A percentile compares a stretch with the other conserved stretches of the same genome.
These are phyloP conservation scores for Orcinus orca DNA, from an alignment of 2,113 vertebrate species.

Conservation along the genomic window DNA sequence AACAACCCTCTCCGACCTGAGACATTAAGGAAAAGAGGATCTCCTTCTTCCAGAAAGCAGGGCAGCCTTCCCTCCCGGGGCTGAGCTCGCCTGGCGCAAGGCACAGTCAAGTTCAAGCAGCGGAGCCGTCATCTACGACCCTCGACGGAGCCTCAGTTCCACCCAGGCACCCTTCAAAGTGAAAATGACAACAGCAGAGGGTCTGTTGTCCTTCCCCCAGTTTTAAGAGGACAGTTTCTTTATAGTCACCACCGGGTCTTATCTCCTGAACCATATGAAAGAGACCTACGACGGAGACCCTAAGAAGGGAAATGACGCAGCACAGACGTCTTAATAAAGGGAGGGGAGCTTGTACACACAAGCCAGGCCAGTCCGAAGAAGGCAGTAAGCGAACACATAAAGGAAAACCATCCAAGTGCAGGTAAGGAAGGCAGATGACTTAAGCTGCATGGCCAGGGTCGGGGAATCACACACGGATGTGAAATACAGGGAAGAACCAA, in stretches of 20 bases:
- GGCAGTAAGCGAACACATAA: not conserved
- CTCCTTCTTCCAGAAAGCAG: not conserved
- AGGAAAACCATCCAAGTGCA: not conserved
- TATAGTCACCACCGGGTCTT: not conserved
- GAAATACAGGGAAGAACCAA: not conserved
- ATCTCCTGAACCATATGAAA: not conserved
- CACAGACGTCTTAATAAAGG: not conserved
- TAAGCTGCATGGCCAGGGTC: not conserved
- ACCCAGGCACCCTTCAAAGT: not conserved
- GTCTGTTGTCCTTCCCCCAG: accelerated
- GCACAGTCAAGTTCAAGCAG: not conserved
- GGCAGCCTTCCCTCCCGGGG: not conserved
- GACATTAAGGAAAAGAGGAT: not conserved
- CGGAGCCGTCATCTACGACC: not conserved
- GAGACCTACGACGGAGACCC: not conserved
- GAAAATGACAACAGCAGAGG: not conserved
- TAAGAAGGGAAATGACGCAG: not conserved
- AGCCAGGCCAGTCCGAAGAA: not conserved
- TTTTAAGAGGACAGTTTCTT: not conserved
- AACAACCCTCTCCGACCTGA: not conserved
- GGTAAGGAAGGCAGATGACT: not conserved
- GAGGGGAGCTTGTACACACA: not conserved
- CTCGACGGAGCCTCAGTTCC: not conserved
- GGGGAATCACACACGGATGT: not conserved
- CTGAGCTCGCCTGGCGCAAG: accelerated